Percentiles rank a stretch among this genome's conserved stretches.
phyloP scores from a whole-genome alignment of 1,140 invertebrate species.

The Oncopodura yosiiana region DNA sequence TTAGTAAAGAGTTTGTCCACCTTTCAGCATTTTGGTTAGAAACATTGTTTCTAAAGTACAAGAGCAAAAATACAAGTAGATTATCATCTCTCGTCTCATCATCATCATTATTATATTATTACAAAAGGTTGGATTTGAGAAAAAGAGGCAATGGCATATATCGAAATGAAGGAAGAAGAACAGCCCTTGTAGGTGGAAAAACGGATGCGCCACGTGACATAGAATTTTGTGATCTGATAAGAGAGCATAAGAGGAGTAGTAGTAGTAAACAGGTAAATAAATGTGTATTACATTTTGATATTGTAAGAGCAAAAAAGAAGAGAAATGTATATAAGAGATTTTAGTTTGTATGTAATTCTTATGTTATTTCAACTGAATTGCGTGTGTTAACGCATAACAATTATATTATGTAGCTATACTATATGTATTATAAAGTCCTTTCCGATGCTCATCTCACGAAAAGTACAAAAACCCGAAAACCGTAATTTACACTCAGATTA shows the following conservation, averaged over 20 bases:
- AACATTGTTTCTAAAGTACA: too few species aligned
- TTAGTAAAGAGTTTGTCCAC: too few species aligned
- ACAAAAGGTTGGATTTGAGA: neutral
- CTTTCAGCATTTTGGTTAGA: too few species aligned
- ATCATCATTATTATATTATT: too few species aligned
- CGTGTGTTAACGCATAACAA: conserved; percentile 29
- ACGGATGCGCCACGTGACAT: conserved; percentile 33
- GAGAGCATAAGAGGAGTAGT: conserved; percentile 27
- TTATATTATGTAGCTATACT: too few species aligned
- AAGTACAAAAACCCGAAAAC: conserved; percentile 27
- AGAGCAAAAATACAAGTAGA: too few species aligned
- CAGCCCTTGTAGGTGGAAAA: conserved; percentile 18
- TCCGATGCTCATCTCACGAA: conserved; percentile 33
- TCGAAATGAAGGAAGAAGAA: conserved; percentile 15
- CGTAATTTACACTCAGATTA: conserved; percentile 36
- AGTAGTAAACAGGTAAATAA: too few species aligned
- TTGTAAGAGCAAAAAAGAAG: too few species aligned
- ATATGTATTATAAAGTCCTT: too few species aligned
- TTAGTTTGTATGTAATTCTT: neutral
- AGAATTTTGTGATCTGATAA: conserved; percentile 32
- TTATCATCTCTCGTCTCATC: too few species aligned
- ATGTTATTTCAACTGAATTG: too few species aligned
- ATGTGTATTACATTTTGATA: neutral
- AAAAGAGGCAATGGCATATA: conserved; percentile 6
- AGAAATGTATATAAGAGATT: neutral